Evolutionary conservation across 2,797 vertebrate species (phyloP).

Genomic region (Peromyscus attwateri): DNA sequence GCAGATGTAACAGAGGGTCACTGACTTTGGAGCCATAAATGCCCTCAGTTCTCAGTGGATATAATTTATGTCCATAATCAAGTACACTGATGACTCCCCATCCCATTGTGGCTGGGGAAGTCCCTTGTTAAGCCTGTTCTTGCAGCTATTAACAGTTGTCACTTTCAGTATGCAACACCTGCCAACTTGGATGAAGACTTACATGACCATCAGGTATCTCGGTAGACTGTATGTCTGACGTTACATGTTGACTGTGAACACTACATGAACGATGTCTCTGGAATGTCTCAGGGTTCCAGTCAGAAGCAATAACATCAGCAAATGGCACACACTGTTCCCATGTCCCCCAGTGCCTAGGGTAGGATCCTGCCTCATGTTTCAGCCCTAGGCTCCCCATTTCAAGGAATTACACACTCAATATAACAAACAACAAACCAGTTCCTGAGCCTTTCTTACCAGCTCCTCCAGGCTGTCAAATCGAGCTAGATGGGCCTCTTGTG

Average conservation of each 20-base stretch:
- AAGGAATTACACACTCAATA: too few relatives aligned
- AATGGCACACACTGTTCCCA: too few relatives aligned
- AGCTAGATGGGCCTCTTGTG: neutral
- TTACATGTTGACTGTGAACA: neutral
- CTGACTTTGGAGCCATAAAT: neutral
- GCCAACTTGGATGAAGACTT: neutral
- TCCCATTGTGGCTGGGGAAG: neutral
- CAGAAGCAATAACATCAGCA: neutral
- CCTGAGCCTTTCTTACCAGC: neutral
- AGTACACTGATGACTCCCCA: neutral
- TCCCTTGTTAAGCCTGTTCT: neutral
- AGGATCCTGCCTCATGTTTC: neutral
- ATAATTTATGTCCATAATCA: neutral
- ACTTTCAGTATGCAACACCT: neutral
- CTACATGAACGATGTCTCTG: neutral
- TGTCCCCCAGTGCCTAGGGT: neutral
- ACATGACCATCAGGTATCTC: neutral
- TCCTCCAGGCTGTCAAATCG: neutral
- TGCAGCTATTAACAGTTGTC: neutral
- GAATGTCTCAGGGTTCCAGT: neutral
- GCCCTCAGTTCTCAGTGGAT: neutral
- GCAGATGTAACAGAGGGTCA: neutral
- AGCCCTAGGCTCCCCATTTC: neutral
- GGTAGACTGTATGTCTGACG: too few relatives aligned
- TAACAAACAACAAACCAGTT: neutral